Evolutionary conservation across 2,888 invertebrate genomes (phyloP).

Genomic region (Hymenopus coronatus): DNA sequence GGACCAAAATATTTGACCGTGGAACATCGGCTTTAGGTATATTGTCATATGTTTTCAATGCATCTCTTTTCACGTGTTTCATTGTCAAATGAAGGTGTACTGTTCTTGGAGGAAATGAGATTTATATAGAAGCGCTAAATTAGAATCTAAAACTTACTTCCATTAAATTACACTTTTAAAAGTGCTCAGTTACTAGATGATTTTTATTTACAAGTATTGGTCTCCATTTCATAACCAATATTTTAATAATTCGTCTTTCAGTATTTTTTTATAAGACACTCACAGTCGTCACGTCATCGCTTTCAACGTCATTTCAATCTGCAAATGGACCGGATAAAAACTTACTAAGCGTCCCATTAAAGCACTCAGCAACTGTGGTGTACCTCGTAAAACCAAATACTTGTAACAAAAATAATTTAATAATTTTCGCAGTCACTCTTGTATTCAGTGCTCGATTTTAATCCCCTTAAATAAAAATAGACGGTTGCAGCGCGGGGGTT

Average conservation of each 20-base stretch:
- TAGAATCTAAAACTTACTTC: too few relatives aligned
- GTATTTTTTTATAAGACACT: not conserved
- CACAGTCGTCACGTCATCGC: not conserved
- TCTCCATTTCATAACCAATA: not conserved
- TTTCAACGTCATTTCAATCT: not conserved
- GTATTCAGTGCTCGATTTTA: not conserved
- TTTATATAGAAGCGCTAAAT: too few relatives aligned
- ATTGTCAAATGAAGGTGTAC: too few relatives aligned
- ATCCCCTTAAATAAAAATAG: not conserved
- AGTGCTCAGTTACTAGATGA: too few relatives aligned
- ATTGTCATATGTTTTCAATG: too few relatives aligned
- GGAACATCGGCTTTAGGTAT: too few relatives aligned
- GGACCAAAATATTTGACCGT: too few relatives aligned
- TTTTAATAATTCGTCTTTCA: not conserved
- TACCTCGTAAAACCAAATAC: not conserved
- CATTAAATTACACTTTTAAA: too few relatives aligned
- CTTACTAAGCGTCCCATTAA: not conserved
- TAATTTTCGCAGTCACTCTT: not conserved
- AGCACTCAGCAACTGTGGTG: not conserved
- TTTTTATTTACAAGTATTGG: too few relatives aligned
- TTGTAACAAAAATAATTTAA: not conserved
- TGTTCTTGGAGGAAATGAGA: too few relatives aligned
- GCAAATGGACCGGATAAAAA: not conserved
- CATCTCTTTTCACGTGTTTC: too few relatives aligned
- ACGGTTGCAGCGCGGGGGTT: not conserved